phyloP scores from a whole-genome alignment of 2,888 invertebrate species.

The Gonocerus acuteangulatus region DNA sequence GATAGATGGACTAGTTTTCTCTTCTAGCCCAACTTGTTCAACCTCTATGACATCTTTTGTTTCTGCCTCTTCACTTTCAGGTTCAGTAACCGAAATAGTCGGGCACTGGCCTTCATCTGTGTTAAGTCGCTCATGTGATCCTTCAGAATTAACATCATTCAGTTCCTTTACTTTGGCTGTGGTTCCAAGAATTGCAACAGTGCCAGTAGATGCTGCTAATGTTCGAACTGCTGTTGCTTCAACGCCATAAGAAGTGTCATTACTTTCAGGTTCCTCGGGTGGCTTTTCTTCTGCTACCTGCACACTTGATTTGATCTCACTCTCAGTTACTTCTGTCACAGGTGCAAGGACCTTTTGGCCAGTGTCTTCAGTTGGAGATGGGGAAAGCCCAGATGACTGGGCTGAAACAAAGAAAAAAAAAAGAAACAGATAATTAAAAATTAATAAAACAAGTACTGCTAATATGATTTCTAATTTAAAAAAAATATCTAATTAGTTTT shows the following conservation, averaged over 20 bases:
- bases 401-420: conserved; percentile 36
- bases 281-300: conserved; percentile 27
- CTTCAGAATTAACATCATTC: not conserved
- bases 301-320: conserved; percentile 3
- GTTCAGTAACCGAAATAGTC: not conserved
- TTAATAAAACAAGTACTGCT: not conserved
- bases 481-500: too few species aligned
- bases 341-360: conserved; percentile 28
- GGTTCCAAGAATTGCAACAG: conserved; percentile 39
- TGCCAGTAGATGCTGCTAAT: conserved; percentile 39
- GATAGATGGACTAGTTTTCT: not conserved
- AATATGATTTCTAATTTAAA: too few species aligned
- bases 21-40: not conserved
- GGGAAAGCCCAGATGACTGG: conserved; percentile 37
- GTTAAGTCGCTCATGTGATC: not conserved
- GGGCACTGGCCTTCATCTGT: conserved; percentile 33
- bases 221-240: conserved; percentile 39
- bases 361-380: conserved; percentile 37
- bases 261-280: conserved; percentile 35
- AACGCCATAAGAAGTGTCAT: conserved; percentile 38
- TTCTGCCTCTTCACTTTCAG: not conserved
- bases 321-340: conserved; percentile 4
- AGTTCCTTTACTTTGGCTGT: conserved; percentile 36
- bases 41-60: too few species aligned
- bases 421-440: not conserved